Base-by-base conservation (phyloP, 2,113 vertebrate species). In the Cepphus grylle region DNA sequence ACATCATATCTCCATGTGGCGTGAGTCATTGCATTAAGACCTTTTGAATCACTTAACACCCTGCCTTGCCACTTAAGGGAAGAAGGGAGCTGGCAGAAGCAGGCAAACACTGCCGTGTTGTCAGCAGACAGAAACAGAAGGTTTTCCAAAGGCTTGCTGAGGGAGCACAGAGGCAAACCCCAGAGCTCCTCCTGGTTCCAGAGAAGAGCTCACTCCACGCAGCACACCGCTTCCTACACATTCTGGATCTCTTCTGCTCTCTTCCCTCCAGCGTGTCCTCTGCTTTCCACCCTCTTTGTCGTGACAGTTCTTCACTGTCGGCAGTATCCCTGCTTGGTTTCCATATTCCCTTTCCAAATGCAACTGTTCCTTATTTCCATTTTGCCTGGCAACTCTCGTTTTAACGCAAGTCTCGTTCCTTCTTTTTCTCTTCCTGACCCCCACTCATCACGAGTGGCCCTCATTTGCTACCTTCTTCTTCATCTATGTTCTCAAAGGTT, bases 201-300 rank as follows among this genome's bases (percentile, higher is more conserved):
- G 30, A 26, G 19, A 8, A 45, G 1, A 69, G 12, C 1, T 0
- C 21, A 2, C 10, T 38, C 62, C 29, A 5, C 3, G 11, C 8
- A 45, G 34, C 34, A 34, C 23, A 29, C 12, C 32, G 5, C 27
- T 63, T 53, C 40, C 27, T 11, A 12, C 32, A n/a, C 0, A 0
- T 7, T 52, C 34, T 12, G 2, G 4, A 4, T n/a, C 14, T 49
- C 21, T 42, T 58, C 36, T 81, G 12, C 11, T 42, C 17, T 49
- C 50, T 29, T 49, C 27, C 12, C 13, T 62, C 18, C 16, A 26
- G 23, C 2, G 42, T 67, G 21, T 11, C 22, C 20, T 67, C 50
- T 76, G 22, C 16, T 85, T 42, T 29, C 18, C 32, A 47, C 16
- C 2, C 10, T 55, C 30, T 45, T 21, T 49, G 12, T 4, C 40